phyloP scores from a whole-genome alignment of 1,140 invertebrate genomes.

The Doryteuthis pealeii region DNA sequence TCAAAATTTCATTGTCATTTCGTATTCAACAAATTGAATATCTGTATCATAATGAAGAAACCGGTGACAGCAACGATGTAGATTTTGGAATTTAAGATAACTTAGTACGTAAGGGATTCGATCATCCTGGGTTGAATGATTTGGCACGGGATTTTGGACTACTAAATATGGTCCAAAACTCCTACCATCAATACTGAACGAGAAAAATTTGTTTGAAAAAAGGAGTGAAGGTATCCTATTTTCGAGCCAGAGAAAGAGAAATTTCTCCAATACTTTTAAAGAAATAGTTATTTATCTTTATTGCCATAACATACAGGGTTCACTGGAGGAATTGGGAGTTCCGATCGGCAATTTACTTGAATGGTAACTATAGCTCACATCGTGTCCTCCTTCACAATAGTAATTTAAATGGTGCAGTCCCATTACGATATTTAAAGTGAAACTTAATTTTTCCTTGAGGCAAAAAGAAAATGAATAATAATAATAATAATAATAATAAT shows the following conservation, averaged over 20 bases:
- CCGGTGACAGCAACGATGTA: background rate
- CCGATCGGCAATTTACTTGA: background rate
- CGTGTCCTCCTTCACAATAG: too few relatives aligned
- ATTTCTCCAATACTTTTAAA: background rate
- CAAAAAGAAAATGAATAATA: too few relatives aligned
- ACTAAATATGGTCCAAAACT: background rate
- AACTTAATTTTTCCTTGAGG: too few relatives aligned
- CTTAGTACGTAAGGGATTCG: background rate
- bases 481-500: too few relatives aligned
- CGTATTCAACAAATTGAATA: too few relatives aligned
- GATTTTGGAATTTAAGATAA: background rate
- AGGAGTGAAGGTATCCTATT: background rate
- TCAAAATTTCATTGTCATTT: too few relatives aligned
- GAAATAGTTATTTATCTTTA: background rate
- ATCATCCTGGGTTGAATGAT: background rate
- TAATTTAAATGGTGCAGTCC: too few relatives aligned
- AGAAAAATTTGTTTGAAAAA: background rate
- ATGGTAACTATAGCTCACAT: background rate
- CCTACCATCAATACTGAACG: background rate
- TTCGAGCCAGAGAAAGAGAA: background rate
- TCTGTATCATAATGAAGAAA: background rate
- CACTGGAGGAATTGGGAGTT: too few relatives aligned
- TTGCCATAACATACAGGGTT: background rate
- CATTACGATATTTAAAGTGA: too few relatives aligned
- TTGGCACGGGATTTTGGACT: background rate